Percentiles rank a stretch among this genome's conserved stretches.
Evolutionary conservation across 2,888 invertebrate species (phyloP).

Genomic region (Drosophila merina): DNA sequence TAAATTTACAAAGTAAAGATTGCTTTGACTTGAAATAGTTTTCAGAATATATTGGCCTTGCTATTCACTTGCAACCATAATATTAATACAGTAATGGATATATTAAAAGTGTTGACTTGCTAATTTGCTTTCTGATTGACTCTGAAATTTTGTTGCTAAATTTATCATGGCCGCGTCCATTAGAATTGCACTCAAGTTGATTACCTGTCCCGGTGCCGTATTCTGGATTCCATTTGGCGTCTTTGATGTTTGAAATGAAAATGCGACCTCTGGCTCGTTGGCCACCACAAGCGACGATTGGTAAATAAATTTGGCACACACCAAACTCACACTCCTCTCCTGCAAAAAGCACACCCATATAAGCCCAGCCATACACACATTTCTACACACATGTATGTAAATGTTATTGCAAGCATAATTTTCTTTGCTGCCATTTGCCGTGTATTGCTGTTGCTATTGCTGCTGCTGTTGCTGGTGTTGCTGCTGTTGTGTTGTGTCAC

Average conservation of each 20-base stretch:
- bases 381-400: conserved; percentile 63
- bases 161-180: conserved; percentile 2
- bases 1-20: no score
- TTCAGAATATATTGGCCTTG: no score
- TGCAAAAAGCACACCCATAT: conserved; percentile 46
- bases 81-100: neutral
- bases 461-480: conserved; percentile 10
- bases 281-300: conserved; percentile 63
- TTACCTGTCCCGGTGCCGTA: conserved; percentile 1
- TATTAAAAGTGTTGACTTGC: neutral
- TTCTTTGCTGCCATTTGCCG: conserved; percentile 60
- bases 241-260: conserved; percentile 65
- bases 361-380: conserved; percentile 28
- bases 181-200: conserved; percentile 28
- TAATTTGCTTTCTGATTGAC: neutral
- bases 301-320: conserved; percentile 63
- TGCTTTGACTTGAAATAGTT: no score
- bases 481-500: conserved; percentile 49
- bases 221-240: conserved; percentile 11
- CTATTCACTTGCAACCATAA: no score
- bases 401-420: conserved; percentile 81
- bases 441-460: conserved; percentile 39
- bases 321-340: conserved; percentile 45
- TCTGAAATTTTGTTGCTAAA: neutral
- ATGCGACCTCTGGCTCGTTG: conserved; percentile 59